phyloP scores from a whole-genome alignment of 2,888 invertebrate genomes.

The Apamea anceps region DNA sequence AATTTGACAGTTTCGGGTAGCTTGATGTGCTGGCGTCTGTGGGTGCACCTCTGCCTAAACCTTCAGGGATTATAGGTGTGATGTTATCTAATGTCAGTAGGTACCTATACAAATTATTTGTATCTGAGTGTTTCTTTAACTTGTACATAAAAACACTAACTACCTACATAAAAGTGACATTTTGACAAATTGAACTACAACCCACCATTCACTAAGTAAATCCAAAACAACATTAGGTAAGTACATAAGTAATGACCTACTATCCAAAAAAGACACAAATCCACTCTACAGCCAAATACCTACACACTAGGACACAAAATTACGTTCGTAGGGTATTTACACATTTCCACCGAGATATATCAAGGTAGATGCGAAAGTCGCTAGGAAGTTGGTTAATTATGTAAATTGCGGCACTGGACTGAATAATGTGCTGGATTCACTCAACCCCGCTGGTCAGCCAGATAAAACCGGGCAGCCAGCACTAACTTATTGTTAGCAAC shows the following conservation, averaged over 20 bases:
- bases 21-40: no score
- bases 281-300: slow-evolving; percentile 11
- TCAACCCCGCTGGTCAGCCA: slow-evolving; percentile 72
- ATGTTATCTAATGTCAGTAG: no score
- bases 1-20: no score
- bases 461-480: slow-evolving; percentile 68
- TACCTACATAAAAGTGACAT: background rate
- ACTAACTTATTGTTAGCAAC: slow-evolving; percentile 71
- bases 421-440: slow-evolving; percentile 84
- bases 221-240: background rate
- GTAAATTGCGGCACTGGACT: slow-evolving; percentile 84
- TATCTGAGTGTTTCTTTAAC: no score
- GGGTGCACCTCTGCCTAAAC: no score
- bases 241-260: background rate
- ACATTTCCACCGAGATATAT: slow-evolving; percentile 56
- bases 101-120: no score
- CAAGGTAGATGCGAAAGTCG: slow-evolving; percentile 71
- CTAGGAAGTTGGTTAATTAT: slow-evolving; percentile 86
- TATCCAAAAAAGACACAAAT: slow-evolving; percentile 19
- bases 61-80: no score
- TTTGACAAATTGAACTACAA: background rate
- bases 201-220: background rate
- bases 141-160: background rate
- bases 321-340: slow-evolving; percentile 45
- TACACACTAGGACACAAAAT: slow-evolving; percentile 46